These are phyloP conservation scores for Steinernema carpocapsae DNA, from an alignment of 2,888 invertebrate genomes.

Conservation along the genomic window DNA sequence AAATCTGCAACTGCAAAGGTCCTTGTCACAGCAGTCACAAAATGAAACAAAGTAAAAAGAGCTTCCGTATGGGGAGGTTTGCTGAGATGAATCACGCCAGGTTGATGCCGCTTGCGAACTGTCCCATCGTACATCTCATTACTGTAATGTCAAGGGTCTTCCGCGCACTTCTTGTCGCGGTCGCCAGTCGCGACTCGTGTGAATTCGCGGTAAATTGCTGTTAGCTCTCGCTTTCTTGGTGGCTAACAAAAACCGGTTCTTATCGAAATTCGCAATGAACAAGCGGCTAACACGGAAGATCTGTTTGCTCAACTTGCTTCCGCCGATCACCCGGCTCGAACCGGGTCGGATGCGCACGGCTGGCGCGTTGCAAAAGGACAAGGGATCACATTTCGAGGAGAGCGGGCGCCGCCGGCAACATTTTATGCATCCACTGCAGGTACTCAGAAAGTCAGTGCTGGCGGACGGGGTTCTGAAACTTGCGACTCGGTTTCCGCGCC, in stretches of 20 bases:
- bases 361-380: constrained; percentile 18
- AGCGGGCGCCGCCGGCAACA: neutral
- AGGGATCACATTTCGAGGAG: neutral
- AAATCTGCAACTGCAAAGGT: neutral
- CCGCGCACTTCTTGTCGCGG: constrained; percentile 19
- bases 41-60: neutral
- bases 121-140: neutral
- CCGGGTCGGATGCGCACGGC: constrained; percentile 10
- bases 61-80: neutral
- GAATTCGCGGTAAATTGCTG: constrained; percentile 31
- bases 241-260: constrained; percentile 28
- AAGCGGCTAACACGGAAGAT: constrained; percentile 32
- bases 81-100: neutral
- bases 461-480: neutral
- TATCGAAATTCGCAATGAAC: constrained; percentile 12
- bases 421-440: neutral
- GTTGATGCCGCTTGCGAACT: neutral
- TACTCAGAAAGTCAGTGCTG: neutral
- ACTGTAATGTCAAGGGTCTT: constrained; percentile 29
- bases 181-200: constrained; percentile 29
- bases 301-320: constrained; percentile 33
- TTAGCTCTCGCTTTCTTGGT: constrained; percentile 28
- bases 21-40: neutral
- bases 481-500: neutral
- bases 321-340: constrained; percentile 13